Evolutionary conservation across 2,113 vertebrate species (phyloP), one percentile per base, ranked within the genome.

Genomic region (Chunga burmeisteri): DNA sequence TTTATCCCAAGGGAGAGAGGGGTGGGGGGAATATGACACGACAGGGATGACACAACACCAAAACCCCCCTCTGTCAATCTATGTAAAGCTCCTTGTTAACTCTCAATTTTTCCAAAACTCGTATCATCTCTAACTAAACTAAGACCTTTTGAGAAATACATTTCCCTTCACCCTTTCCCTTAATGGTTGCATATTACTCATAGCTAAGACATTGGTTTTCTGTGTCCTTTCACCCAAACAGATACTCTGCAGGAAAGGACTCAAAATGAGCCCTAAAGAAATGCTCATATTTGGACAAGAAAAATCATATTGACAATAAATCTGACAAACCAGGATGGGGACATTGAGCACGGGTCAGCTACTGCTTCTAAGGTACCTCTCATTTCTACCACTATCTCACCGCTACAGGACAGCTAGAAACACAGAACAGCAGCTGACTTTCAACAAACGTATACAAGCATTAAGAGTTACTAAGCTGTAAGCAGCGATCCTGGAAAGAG

Each of bases 21-120:
- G 23, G 15, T 58, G 11, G 11, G 7, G 22, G 9, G 19, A 29
- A 67, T 44, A 26, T 2, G 2, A 22, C 27, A 44, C 0, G 0
- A 40, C 1, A 6, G 16, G 11, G 20, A 23, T 10, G 22, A 79
- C 8, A 53, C 5, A 73, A 12, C 14, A 72, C 8, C 42, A 83
- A 80, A 79, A 66, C 84, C 1, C 36, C 55, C 36, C 71, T 71
- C 47, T 85, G 56, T 80, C 56, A 86, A 34, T 65, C 42, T 66
- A 40, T 55, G 40, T 71, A 94, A 90, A 90, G n/a, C 16, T 80
- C 55, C 70, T 78, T 0, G 2, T 42, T 66, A 94, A 61, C 40
- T 90, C 26, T 26, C 15, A 14, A 38, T 85, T 66, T 42, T 96
- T 29, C 30, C 38, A 46, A 82, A 85, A 70, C 38, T 50, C 25